phyloP scores from a whole-genome alignment of 2,888 invertebrate genomes.

The Zygaena filipendulae region DNA sequence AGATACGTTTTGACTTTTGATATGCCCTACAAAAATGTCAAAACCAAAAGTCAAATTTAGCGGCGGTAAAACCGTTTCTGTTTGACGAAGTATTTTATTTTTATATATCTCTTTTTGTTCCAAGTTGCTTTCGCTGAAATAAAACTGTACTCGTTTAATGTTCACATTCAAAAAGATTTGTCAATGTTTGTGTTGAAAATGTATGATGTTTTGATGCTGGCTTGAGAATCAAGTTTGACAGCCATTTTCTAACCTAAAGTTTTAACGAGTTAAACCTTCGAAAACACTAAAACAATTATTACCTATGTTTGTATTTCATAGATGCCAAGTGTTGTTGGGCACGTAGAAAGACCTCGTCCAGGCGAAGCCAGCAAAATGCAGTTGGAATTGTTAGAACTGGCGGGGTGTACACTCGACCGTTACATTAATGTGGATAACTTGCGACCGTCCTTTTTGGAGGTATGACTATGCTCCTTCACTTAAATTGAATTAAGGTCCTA shows the following conservation, averaged over 20 bases:
- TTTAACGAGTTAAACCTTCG: no score
- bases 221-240: conserved; percentile 8
- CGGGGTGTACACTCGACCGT: conserved; percentile 83
- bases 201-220: conserved; percentile 6
- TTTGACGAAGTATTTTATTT: no score
- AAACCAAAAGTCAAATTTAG: no score
- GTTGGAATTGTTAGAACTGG: conserved; percentile 77
- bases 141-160: neutral
- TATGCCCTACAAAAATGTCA: no score
- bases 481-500: neutral
- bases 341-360: conserved; percentile 35
- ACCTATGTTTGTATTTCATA: no score
- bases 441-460: conserved; percentile 77
- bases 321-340: conserved; percentile 49
- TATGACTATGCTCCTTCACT: conserved; percentile 20
- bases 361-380: conserved; percentile 56
- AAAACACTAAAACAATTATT: no score
- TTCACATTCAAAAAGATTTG: neutral
- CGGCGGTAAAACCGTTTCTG: no score
- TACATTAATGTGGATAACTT: conserved; percentile 75
- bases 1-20: no score
- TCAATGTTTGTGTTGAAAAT: conserved; percentile 9
- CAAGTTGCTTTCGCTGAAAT: no score
- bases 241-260: no score
- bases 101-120: no score